Percentiles rank a stretch among this genome's conserved stretches.
phyloP scores from a whole-genome alignment of 2,113 vertebrate species.

The Apteryx mantelli region DNA sequence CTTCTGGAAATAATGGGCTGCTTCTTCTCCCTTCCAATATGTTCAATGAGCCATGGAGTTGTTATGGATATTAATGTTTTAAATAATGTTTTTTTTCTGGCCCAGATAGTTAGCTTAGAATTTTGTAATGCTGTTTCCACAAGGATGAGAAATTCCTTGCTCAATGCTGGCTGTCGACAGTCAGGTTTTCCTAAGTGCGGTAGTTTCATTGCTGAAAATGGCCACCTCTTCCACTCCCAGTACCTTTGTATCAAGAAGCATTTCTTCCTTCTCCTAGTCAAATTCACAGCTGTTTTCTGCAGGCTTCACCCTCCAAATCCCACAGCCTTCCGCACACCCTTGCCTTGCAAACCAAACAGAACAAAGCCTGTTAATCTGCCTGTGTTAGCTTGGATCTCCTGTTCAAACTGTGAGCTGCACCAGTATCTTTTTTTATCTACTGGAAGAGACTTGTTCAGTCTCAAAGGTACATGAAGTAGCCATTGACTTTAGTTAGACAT shows the following conservation, averaged over 20 bases:
- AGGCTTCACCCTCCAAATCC: not conserved
- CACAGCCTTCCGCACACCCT: not conserved
- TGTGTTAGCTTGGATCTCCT: not conserved
- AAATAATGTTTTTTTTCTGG: not conserved
- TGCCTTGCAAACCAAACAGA: not conserved
- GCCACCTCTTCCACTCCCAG: not conserved
- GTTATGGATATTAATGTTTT: not conserved
- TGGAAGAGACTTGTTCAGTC: not conserved
- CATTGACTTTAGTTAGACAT: not conserved
- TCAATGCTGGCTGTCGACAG: not conserved
- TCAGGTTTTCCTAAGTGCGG: not conserved
- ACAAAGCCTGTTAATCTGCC: not conserved
- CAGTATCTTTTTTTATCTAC: not conserved
- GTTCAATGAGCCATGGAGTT: not conserved
- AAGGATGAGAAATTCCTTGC: not conserved
- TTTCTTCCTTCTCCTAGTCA: not conserved
- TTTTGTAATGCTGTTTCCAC: not conserved
- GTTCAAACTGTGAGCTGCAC: not conserved
- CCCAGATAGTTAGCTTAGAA: not conserved
- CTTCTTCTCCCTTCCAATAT: not conserved
- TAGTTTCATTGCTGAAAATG: not conserved
- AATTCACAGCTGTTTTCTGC: not conserved
- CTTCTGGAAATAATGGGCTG: not conserved
- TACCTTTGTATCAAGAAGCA: not conserved
- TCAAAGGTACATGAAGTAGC: not conserved